Conservation (phyloP, 2,888 invertebrate species). For the Eretmocerus hayati region DNA sequence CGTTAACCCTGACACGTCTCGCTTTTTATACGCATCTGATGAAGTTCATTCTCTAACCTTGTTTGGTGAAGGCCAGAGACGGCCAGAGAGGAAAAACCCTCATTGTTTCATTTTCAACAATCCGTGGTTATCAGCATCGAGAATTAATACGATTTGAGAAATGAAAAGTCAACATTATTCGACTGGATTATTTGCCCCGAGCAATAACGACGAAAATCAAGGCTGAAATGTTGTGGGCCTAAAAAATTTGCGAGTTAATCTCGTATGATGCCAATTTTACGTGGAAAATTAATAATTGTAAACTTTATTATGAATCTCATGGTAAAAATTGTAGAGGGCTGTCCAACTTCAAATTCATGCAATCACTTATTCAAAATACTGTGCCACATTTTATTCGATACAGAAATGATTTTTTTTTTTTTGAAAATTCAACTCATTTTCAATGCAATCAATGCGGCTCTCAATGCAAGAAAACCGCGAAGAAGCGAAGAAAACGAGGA, state of each 20-base stretch:
- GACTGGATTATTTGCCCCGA: too few species aligned
- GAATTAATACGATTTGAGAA: too few species aligned
- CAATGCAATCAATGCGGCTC: too few species aligned
- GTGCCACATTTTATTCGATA: too few species aligned
- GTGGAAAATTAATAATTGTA: neutral
- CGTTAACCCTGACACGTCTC: slow-evolving; percentile 18
- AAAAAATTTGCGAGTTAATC: neutral
- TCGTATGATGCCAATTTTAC: neutral
- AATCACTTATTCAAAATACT: neutral
- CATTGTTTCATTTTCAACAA: too few species aligned
- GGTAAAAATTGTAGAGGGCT: neutral
- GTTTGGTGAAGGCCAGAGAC: neutral
- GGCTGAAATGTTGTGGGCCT: too few species aligned
- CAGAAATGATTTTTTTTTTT: neutral
- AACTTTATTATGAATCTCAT: neutral
- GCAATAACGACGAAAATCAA: too few species aligned
- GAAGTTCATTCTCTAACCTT: neutral
- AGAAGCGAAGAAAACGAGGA: too few species aligned
- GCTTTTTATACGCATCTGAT: slow-evolving; percentile 5
- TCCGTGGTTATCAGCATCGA: too few species aligned
- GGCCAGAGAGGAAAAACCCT: too few species aligned
- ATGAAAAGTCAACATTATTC: too few species aligned
- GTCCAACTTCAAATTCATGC: neutral
- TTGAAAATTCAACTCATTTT: neutral
- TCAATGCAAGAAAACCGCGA: too few species aligned